phyloP scores from a whole-genome alignment of 2,888 invertebrate genomes.

The Macropis europaea region DNA sequence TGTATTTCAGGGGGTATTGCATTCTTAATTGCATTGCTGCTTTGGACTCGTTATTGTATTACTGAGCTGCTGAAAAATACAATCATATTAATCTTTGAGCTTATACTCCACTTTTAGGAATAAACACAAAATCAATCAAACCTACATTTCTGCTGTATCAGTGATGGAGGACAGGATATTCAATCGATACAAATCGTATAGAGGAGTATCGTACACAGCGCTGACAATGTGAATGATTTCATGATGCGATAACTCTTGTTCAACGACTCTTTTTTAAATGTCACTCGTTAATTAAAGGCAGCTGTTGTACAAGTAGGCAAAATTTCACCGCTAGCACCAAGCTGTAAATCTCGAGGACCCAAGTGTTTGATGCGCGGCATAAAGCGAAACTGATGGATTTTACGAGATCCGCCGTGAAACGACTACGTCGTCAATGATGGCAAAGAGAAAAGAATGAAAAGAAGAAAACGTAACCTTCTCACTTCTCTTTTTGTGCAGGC shows the following conservation, averaged over 20 bases:
- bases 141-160: background rate
- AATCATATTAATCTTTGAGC: no score
- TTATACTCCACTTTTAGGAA: no score
- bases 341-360: constrained; percentile 12
- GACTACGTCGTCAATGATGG: background rate
- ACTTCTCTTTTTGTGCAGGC: background rate
- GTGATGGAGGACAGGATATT: background rate
- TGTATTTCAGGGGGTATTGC: no score
- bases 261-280: background rate
- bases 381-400: constrained; percentile 10
- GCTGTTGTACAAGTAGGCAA: background rate
- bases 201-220: background rate
- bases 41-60: no score
- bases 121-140: background rate
- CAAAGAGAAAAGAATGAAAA: background rate
- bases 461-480: background rate
- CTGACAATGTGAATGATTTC: background rate
- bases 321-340: constrained; percentile 8
- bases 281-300: constrained; percentile 6
- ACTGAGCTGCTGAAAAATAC: no score
- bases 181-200: background rate
- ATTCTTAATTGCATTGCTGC: no score
- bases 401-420: constrained; percentile 23
- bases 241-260: background rate
- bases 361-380: background rate